Base-by-base conservation (phyloP, 2,888 invertebrate genomes). In the Chouioia cunea region DNA sequence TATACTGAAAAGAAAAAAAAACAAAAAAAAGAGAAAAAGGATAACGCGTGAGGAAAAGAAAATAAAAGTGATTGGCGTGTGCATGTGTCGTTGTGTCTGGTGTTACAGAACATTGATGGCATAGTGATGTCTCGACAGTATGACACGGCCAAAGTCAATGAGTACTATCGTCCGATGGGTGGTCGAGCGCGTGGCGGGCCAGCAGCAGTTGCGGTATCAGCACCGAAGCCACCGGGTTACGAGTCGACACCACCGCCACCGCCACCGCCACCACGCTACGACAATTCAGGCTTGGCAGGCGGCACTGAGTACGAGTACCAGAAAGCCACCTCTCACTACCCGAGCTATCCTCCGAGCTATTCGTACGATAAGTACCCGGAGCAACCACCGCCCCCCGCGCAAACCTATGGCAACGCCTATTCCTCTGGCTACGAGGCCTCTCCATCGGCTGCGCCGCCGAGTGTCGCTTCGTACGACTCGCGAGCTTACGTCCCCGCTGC, bases 41-140 rank as follows among this genome's bases (percentile, higher is more conserved):
- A 65, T 72, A 73, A 76, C 81, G 46, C 58, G 64, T 63, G 47
- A n/a, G n/a, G n/a, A n/a, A n/a, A n/a, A n/a, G n/a, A n/a, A n/a
- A 65, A 62, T 53, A 65, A 60, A 81, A 82, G 82, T 83, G 79
- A 84, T 83, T 84, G 83, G 81, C 84, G 83, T 81, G 83, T 81
- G 82, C 81, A 65, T 65, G 74, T 71, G 74, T 74, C 62, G 69
- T 67, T 83, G 84, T 84, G 83, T 85, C 85, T 85, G 84, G 85
- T 36, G 36, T 85, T 85, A 77, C 85, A 85, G 85, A 85, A 85
- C 79, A 85, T 85, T 82, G 85, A 85, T 82, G 84, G 85, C 77
- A 82, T 85, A 80, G 83, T 85, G 85, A 84, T 85, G 85, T 83
- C 85, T 75, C 85, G 85, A 82, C 85, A 85, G 81, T 77, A 83